phyloP scores from a whole-genome alignment of 64 coral and sea anemone species.

The Montipora cactus region DNA sequence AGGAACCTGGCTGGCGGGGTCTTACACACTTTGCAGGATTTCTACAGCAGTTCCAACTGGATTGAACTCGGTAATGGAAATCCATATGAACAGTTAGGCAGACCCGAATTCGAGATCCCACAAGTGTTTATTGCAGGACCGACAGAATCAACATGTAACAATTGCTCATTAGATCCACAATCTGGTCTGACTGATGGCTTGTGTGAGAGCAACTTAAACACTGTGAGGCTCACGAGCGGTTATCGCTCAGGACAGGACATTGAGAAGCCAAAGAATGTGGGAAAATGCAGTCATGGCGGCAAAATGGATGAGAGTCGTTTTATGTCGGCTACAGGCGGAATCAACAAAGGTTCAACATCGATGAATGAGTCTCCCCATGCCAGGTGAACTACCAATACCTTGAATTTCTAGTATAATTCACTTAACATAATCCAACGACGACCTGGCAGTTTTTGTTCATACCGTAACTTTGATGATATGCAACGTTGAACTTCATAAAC shows the following conservation, averaged over 20 bases:
- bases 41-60: constrained; percentile 89
- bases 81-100: constrained; percentile 18
- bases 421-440: no score
- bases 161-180: constrained; percentile 17
- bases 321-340: constrained; percentile 65
- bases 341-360: constrained; percentile 73
- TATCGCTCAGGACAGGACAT: constrained; percentile 78
- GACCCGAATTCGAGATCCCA: constrained; percentile 8
- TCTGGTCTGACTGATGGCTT: neutral
- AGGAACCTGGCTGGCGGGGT: constrained; percentile 64
- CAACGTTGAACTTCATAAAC: no score
- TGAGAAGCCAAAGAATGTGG: constrained; percentile 46
- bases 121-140: constrained; percentile 13
- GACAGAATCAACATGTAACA: constrained; percentile 47
- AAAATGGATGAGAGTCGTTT: constrained; percentile 57
- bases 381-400: constrained; percentile 22
- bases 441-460: no score
- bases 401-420: no score
- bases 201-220: constrained; percentile 68
- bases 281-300: constrained; percentile 89
- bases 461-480: no score
- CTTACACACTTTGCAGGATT: constrained; percentile 83
- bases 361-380: constrained; percentile 60
- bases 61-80: constrained; percentile 72
- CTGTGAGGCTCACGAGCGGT: constrained; percentile 73